Base-by-base conservation (phyloP, 2,888 invertebrate species). In the Macrosiphum euphorbiae region DNA sequence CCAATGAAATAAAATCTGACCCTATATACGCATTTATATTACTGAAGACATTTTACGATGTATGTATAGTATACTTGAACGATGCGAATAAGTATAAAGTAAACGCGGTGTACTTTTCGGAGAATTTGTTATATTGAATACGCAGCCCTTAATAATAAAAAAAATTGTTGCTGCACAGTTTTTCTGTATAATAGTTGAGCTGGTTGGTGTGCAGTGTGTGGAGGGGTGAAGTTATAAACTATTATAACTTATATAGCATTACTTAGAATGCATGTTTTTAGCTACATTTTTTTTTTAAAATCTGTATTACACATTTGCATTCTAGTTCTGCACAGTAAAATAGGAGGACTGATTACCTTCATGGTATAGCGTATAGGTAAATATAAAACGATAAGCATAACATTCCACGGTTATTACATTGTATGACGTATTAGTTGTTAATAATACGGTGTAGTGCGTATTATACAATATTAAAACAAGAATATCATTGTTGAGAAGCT, bases 11-110 rank as follows among this genome's bases (percentile, higher is more conserved):
- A 87, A 87, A 87, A 87, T 50, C 28, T 47, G 86, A 86, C 47
- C 44, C 47, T 86, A 86, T n/a, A 86, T 16, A 86, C 86, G 28
- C 7, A n/a, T 47, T 47, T 86, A 86, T 86, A 47, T 86, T 86
- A 86, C 47, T 86, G 13, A 28, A 86, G 86, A 86, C 28, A 86
- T 86, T 86, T 86, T 86, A 86, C 44, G 86, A 47, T 47, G 86
- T 35, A 35, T 78, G 10, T 78, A 35, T 78, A 78, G 35, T 78
- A 78, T 41, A 78, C 35, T 78, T 78, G 78, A 78, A 20, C 78
- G 20, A 35, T 78, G 20, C 1, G 35, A 78, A 78, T 35, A 20
- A 35, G 20, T 78, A 78, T 78, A 35, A 78, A 35, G 35, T 35
- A 35, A 86, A 47, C 44, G 86, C 2, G 47, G 86, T 86, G n/a